These are phyloP conservation scores for Diadumene lineata DNA, from an alignment of 92 coral and sea anemone species.

Conservation along the genomic window DNA sequence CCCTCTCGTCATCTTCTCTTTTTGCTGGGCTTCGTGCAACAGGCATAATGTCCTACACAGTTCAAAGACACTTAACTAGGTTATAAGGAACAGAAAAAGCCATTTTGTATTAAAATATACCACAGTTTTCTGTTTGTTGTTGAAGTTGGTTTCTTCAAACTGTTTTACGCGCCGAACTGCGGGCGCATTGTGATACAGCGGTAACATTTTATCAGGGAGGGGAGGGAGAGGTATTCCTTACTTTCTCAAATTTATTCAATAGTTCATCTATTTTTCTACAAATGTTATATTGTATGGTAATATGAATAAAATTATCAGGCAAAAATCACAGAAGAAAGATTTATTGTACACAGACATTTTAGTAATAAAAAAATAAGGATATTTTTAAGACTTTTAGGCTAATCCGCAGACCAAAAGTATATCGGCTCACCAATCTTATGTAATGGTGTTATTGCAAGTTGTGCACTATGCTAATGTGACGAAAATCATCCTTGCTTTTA, in stretches of 20 bases:
- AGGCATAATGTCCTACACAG: constrained; percentile 14
- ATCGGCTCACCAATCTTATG: no score
- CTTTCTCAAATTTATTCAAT: not conserved
- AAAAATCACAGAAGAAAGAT: no score
- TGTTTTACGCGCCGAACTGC: constrained; percentile 49
- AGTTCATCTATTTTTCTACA: no score
- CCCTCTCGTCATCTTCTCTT: constrained; percentile 11
- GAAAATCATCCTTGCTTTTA: not conserved
- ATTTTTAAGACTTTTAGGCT: no score
- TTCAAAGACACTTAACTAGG: not conserved
- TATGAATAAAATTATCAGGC: no score
- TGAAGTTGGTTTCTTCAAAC: constrained; percentile 4
- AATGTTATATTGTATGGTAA: no score
- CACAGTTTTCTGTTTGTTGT: constrained; percentile 6
- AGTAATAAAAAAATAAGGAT: no score
- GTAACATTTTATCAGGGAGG: not conserved
- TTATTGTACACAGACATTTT: no score
- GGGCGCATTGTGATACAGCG: constrained; percentile 35
- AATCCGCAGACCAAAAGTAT: no score
- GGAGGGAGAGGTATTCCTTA: constrained; percentile 5
- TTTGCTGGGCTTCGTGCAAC: no score
- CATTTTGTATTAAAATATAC: not conserved
- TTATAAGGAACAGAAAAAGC: not conserved
- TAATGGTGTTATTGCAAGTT: no score
- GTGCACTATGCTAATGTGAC: no score